A percentile compares a stretch with the other conserved stretches of the same genome.
These are phyloP conservation scores for Zaprionus vittiger DNA, from an alignment of 1,140 invertebrate genomes.

Conservation along the genomic window DNA sequence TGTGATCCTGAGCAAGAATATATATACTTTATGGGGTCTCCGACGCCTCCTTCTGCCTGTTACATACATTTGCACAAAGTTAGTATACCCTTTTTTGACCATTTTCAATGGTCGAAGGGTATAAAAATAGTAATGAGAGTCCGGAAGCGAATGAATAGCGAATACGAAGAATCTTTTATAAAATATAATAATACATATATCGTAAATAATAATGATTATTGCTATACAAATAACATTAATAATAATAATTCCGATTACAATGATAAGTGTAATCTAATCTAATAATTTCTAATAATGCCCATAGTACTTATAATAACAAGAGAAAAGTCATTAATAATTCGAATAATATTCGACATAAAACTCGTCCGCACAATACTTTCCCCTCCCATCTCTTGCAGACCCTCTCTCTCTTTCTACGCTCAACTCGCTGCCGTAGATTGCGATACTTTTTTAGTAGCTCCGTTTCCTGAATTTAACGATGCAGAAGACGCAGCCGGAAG, in stretches of 20 bases:
- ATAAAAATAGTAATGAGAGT: too few relatives aligned
- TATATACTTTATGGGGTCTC: too few relatives aligned
- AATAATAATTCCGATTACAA: not conserved
- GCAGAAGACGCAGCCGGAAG: constrained; percentile 64
- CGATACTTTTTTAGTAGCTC: constrained; percentile 32
- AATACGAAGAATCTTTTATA: not conserved
- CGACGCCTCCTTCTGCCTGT: too few relatives aligned
- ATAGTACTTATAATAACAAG: not conserved
- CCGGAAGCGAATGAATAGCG: not conserved
- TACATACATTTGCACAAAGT: too few relatives aligned
- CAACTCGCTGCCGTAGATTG: constrained; percentile 11
- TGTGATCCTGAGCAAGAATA: too few relatives aligned
- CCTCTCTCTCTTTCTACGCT: not conserved
- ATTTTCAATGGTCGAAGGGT: too few relatives aligned
- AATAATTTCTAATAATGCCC: not conserved
- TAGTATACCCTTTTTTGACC: too few relatives aligned
- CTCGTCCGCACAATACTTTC: not conserved
- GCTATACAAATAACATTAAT: not conserved
- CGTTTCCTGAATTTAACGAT: constrained; percentile 77
- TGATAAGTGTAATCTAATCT: too few relatives aligned
- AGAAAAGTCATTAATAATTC: not conserved
- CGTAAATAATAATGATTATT: constrained; percentile 32
- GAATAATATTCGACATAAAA: not conserved
- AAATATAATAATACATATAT: constrained; percentile 6
- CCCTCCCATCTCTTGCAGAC: not conserved